Percentiles rank a stretch among this genome's conserved stretches.
Evolutionary conservation across 2,888 invertebrate genomes (phyloP).

Genomic region (Emmelina monodactyla): DNA sequence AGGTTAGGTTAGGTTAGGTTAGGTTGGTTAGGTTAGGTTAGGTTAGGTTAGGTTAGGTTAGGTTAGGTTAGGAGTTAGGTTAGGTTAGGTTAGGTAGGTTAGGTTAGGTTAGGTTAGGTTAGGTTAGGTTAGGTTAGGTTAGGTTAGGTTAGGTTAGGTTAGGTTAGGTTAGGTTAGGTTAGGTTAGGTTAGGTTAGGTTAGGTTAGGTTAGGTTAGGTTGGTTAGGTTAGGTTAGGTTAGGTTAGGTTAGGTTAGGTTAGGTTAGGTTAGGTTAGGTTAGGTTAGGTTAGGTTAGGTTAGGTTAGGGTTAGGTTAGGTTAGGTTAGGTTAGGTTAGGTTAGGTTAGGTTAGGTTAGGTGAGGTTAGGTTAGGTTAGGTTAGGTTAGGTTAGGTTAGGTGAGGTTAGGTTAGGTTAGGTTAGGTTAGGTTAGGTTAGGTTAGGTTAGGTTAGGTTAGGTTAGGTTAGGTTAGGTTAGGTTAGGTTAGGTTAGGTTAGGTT

Average conservation of each 20-base stretch:
- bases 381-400: slow-evolving; percentile 4
- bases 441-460: slow-evolving; percentile 6
- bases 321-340: slow-evolving; percentile 4
- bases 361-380: slow-evolving; percentile 4
- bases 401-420: slow-evolving; percentile 4
- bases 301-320: slow-evolving; percentile 4
- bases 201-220: slow-evolving; percentile 15
- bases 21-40: slow-evolving; percentile 16
- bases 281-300: slow-evolving; percentile 4
- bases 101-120: slow-evolving; percentile 21
- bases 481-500: slow-evolving; percentile 6
- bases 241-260: slow-evolving; percentile 20
- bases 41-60: slow-evolving; percentile 16
- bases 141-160: slow-evolving; percentile 12
- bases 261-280: slow-evolving; percentile 17
- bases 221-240: slow-evolving; percentile 17
- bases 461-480: slow-evolving; percentile 6
- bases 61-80: slow-evolving; percentile 17
- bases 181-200: slow-evolving; percentile 13
- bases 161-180: slow-evolving; percentile 12
- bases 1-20: slow-evolving; percentile 15
- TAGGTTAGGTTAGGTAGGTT: slow-evolving; percentile 17
- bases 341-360: slow-evolving; percentile 4
- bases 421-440: slow-evolving; percentile 5
- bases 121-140: slow-evolving; percentile 14